Base-by-base conservation (phyloP, 2,797 vertebrate genomes). In the Etheostoma perlongum region DNA sequence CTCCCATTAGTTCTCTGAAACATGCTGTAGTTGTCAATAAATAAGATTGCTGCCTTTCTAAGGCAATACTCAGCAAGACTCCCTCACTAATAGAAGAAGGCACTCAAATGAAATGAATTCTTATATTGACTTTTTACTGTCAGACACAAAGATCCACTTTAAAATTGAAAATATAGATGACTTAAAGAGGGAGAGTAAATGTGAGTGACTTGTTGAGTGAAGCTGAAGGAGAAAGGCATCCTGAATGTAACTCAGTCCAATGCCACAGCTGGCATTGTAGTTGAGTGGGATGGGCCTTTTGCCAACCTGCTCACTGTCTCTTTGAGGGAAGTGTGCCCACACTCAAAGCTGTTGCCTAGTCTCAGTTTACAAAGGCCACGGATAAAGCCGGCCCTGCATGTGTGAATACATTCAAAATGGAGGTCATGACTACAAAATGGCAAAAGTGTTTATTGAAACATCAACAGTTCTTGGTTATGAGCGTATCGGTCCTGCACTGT, bases 321-420 rank as follows among this genome's bases (percentile, higher is more conserved):
- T 74, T 14, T 64, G 74, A 72, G 73, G 74, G 77, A 74, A 57
- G 51, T 19, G 49, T 61, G 72, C 64, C 82, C 75, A 75, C 65
- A 69, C 71, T 64, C 4, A 6, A 64, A 72, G 74, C 79, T 62
- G 76, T 27, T 53, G 16, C 54, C 59, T 49, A 5, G 72, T 78
- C 48, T 89, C 85, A 67, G 23, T 11, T 89, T 84, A 75, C 87
- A 72, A 63, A 83, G 60, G 57, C 72, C 74, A 59, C 40, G 9
- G 61, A 54, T 6, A 23, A 51, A 78, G 64, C 62, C 40, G 15
- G 52, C 18, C 52, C 48, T 11, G 47, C 10, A 12, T n/a, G 40
- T 67, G 48, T 46, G 51, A 73, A 66, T 74, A n/a, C 4, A 63
- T 71, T 66, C 51, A 70, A 57, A 83, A 81, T 64, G 72, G 16